Percentiles rank a stretch among this genome's conserved stretches.
Evolutionary conservation across 1,140 invertebrate genomes (phyloP).

Genomic region (Sitophilus oryzae): DNA sequence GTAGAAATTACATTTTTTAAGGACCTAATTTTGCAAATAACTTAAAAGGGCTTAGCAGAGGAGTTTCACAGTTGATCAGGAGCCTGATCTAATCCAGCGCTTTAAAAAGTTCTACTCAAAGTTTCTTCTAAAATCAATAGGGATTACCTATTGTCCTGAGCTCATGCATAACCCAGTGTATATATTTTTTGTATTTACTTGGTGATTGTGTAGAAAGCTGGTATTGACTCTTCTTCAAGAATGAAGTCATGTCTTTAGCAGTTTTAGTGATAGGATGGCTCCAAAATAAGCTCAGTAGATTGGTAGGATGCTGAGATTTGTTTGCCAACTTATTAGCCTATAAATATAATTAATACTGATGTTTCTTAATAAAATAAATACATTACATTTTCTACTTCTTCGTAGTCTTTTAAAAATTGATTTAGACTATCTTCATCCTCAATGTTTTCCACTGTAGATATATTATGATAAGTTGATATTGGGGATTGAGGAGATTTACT

Average conservation of each 20-base stretch:
- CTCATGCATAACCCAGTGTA: no score
- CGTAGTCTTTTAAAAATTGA: constrained; percentile 43
- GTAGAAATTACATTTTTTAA: no score
- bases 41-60: no score
- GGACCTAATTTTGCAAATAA: no score
- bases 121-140: no score
- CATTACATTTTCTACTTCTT: constrained; percentile 27
- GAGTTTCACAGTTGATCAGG: no score
- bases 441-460: constrained; percentile 43
- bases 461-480: constrained; percentile 35
- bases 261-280: constrained; percentile 50
- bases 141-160: no score
- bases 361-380: neutral
- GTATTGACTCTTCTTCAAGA: constrained; percentile 50
- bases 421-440: constrained; percentile 45
- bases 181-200: constrained; percentile 42
- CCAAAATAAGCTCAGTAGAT: constrained; percentile 51
- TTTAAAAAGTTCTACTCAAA: no score
- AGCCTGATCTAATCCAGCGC: no score
- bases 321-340: constrained; percentile 23
- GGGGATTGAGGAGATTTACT: constrained; percentile 31
- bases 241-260: constrained; percentile 49
- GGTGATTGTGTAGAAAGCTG: constrained; percentile 50
- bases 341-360: neutral
- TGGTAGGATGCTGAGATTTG: constrained; percentile 26